These are phyloP conservation scores for Chamaetylas fuelleborni DNA, from an alignment of 2,113 vertebrate species.

Conservation along the genomic window DNA sequence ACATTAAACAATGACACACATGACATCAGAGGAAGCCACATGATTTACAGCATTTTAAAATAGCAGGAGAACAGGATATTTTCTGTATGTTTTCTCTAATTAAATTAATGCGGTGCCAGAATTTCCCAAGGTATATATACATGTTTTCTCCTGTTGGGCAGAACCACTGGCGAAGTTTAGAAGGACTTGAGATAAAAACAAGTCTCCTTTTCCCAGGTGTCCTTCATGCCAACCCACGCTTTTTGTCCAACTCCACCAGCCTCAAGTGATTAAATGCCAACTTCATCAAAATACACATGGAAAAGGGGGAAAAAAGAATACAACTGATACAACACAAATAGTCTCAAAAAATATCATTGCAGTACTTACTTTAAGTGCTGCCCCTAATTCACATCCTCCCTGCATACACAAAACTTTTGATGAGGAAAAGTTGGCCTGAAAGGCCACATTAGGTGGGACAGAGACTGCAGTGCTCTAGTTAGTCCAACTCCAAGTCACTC, in stretches of 20 bases:
- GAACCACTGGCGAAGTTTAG: background rate
- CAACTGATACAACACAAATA: background rate
- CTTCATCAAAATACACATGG: background rate
- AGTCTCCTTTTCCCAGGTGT: background rate
- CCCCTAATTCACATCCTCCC: background rate
- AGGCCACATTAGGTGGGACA: background rate
- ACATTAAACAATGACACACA: conserved; percentile 49
- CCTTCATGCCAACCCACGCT: background rate
- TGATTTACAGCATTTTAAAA: conserved; percentile 46
- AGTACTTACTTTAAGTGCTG: background rate
- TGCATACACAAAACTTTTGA: background rate
- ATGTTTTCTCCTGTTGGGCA: background rate
- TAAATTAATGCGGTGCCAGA: background rate
- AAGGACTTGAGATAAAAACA: background rate
- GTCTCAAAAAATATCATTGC: background rate
- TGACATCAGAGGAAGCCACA: conserved; percentile 49
- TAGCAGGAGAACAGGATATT: conserved; percentile 47
- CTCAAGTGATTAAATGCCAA: background rate
- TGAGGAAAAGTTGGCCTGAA: background rate
- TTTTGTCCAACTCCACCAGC: background rate
- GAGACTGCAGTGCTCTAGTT: background rate
- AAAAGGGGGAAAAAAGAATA: background rate
- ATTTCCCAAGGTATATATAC: conserved; percentile 25
- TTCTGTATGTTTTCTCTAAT: conserved; percentile 31
- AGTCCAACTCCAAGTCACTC: background rate